These are phyloP conservation scores for Tetramorium simillimum DNA, from an alignment of 1,140 invertebrate genomes.

Conservation along the genomic window DNA sequence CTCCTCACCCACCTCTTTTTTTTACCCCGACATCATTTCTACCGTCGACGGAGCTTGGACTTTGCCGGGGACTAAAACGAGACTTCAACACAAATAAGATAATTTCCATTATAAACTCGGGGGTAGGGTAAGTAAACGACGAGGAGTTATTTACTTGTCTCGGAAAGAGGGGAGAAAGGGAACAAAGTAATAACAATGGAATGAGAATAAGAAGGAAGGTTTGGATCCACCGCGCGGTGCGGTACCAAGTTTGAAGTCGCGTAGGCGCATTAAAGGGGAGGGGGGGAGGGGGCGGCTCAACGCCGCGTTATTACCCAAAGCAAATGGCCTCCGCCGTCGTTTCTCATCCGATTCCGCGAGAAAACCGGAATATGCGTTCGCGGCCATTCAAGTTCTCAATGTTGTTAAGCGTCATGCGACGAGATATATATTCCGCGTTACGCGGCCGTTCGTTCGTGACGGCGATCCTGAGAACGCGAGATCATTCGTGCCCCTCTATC, in stretches of 20 bases:
- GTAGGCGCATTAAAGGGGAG: conserved; percentile 69
- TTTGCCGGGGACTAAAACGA: conserved; percentile 68
- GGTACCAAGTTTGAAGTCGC: conserved; percentile 67
- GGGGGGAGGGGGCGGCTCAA: not conserved
- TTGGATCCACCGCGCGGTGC: conserved; percentile 65
- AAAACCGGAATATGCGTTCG: not conserved
- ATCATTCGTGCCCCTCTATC: not conserved
- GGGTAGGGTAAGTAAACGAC: conserved; percentile 80
- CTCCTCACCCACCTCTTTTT: not conserved
- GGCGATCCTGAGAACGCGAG: not conserved
- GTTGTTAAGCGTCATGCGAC: not conserved
- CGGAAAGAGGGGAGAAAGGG: conserved; percentile 75
- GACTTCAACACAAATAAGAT: conserved; percentile 84
- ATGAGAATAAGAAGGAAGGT: conserved; percentile 80
- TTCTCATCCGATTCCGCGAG: conserved; percentile 48
- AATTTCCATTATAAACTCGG: conserved; percentile 85
- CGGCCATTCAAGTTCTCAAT: not conserved
- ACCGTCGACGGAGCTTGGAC: conserved; percentile 62
- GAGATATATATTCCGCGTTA: not conserved
- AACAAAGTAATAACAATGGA: conserved; percentile 82
- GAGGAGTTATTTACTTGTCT: conserved; percentile 83
- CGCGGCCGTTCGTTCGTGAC: not conserved
- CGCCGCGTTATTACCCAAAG: conserved; percentile 65
- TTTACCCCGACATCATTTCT: conserved; percentile 45
- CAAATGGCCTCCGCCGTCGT: conserved; percentile 52